phyloP scores from a whole-genome alignment of 2,888 invertebrate species.

The Orchesella flavescens region DNA sequence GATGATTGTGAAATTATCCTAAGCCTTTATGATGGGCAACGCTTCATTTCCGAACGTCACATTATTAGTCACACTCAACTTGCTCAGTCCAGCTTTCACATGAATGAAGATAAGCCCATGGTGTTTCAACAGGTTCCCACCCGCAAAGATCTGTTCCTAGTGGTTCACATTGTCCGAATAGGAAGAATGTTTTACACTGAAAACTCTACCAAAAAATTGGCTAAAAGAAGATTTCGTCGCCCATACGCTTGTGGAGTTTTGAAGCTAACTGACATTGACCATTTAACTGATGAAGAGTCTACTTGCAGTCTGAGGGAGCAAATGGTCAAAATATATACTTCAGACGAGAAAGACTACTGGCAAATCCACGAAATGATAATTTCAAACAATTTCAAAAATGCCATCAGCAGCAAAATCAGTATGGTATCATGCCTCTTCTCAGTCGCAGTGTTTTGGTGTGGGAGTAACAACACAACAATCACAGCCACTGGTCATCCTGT shows the following conservation, averaged over 20 bases:
- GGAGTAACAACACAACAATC: background rate
- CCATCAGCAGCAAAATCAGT: conserved; percentile 85
- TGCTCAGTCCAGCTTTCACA: conserved; percentile 59
- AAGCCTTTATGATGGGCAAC: conserved; percentile 83
- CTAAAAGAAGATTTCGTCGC: conserved; percentile 75
- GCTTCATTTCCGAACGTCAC: conserved; percentile 61
- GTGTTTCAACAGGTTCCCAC: conserved; percentile 56
- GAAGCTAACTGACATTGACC: conserved; percentile 79
- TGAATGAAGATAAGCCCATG: conserved; percentile 54
- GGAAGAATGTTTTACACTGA: conserved; percentile 87
- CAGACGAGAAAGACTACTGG: conserved; percentile 87
- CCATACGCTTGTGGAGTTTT: conserved; percentile 92
- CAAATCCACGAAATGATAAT: conserved; percentile 92
- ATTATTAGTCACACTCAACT: conserved; percentile 55
- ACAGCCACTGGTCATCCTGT: conserved; percentile 9
- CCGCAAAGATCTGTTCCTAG: conserved; percentile 83
- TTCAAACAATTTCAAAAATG: conserved; percentile 74
- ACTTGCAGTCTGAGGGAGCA: conserved; percentile 53
- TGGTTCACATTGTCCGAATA: conserved; percentile 91
- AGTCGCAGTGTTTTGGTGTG: conserved; percentile 58
- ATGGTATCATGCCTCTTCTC: conserved; percentile 87
- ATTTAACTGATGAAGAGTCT: conserved; percentile 48
- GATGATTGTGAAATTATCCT: conserved; percentile 92
- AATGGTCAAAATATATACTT: conserved; percentile 74
- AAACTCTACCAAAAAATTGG: conserved; percentile 72